Base-by-base conservation (phyloP, 2,113 vertebrate species). In the Myrmecophaga tridactyla region DNA sequence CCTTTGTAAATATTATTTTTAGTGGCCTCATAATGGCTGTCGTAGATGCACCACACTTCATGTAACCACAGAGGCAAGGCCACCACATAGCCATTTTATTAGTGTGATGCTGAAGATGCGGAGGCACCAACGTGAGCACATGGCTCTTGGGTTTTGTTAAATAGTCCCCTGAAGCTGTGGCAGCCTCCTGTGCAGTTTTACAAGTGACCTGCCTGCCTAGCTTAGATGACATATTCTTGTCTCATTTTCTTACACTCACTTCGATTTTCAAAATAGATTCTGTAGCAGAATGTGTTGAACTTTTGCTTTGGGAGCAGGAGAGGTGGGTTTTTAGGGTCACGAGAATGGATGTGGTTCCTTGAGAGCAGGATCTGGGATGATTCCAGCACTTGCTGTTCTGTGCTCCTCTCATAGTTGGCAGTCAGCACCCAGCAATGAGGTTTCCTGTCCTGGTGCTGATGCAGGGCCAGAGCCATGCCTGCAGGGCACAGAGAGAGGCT, bases 31-130 rank as follows among this genome's bases (percentile, higher is more conserved):
- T 31, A 4, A 39, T 0, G 31, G 25, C 73, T 12, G 1, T 20
- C 20, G 11, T 27, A 21, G 23, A 34, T 41, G 11, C 20, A 5
- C 60, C 4, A 1, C 34, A 58, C 65, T 39, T 51, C 29, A 4
- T 6, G 0, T 29, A 3, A 17, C 31, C 27, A 9, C 60, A 2
- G 9, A 0, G 2, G 63, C 27, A 17, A 25, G 69, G 7, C 36
- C 39, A 51, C 58, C 8, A n/a, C 0, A 4, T 43, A 36, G 18
- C 56, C n/a, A 2, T 70, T 72, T 51, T 27, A 10, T 31, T 39
- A 39, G 13, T 58, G 72, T 75, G 62, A 8, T 7, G 7, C 67
- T 17, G 8, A 31, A 36, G 46, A 51, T 0, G 1, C 1, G 23
- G 39, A 41, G 65, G 10, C 13, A 5, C 46, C 3, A 7, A 27